Base-by-base conservation (phyloP, 2,888 invertebrate genomes). In the Ennomos quercinarius region DNA sequence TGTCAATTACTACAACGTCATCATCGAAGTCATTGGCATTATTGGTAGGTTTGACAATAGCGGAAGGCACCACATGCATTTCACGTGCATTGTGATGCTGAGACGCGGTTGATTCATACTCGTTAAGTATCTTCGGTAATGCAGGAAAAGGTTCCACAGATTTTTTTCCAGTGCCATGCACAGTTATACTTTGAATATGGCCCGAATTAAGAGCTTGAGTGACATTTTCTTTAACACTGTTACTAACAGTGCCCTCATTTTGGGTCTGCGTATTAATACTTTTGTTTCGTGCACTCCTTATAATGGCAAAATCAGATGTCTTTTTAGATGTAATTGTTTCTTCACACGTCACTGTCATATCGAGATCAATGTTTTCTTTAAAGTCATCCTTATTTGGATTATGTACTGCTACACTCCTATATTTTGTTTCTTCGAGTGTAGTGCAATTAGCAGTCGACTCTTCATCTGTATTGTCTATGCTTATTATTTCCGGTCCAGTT, bases 1-100 rank as follows among this genome's bases (percentile, higher is more conserved):
- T 56, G 37, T 46, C 54, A 50, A 61, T 50, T 38, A 63, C 61
- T 57, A 70, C 66, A 42, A 68, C 60, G 43, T 57, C 55, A 55
- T 67, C 64, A 38, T 67, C 68, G 27, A 27, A 3, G 6, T 27
- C 27, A 6, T 6, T 27, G 27, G 5, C 5, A 27, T 27, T 27
- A 27, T 27, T 27, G 27, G 27, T 27, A 5, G 6, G 6, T 27
- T 27, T 27, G 27, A 27, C 27, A 27, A 27, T 6, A 27, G 12
- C 8, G 8, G 12, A 9, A 42, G 11, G 9, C 13, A 1, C 17
- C 5, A 9, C 13, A 42, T 4, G 17, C 41, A 10, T 34, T 37
- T 9, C 34, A 35, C n/a, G 35, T 34, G 11, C 9, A 27, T 10
- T 10, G 40, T 35, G 9, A 9, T 44, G 35, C 9, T 40, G 5